These are phyloP conservation scores for Apis florea DNA, from an alignment of 1,140 invertebrate genomes.

Conservation along the genomic window DNA sequence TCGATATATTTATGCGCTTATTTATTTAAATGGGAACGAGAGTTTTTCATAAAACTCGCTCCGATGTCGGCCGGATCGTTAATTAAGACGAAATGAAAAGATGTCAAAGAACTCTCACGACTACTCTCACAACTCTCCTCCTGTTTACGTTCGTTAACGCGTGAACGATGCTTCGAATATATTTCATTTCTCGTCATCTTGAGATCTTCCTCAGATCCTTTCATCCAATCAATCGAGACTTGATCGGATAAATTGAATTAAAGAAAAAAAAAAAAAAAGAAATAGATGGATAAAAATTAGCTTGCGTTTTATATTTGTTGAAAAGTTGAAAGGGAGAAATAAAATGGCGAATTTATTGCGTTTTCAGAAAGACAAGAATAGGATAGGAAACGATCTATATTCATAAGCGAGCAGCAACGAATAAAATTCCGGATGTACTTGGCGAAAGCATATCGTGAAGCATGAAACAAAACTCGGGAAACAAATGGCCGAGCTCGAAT, in stretches of 20 bases:
- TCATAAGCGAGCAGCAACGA: neutral
- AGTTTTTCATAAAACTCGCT: neutral
- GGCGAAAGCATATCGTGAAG: neutral
- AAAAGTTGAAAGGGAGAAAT: neutral
- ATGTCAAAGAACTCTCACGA: neutral
- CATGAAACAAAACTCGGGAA: neutral
- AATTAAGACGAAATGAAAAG: neutral
- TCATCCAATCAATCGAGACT: neutral
- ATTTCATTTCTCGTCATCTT: neutral
- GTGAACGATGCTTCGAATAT: neutral
- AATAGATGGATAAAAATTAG: too few relatives aligned
- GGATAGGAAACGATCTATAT: neutral
- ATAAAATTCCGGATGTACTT: neutral
- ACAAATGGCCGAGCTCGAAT: neutral
- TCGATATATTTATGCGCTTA: neutral
- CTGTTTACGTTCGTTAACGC: neutral
- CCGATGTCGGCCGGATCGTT: neutral
- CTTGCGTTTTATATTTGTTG: constrained; percentile 17
- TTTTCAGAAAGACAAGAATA: neutral
- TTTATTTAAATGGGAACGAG: neutral
- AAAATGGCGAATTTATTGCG: neutral
- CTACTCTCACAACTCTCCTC: too few relatives aligned
- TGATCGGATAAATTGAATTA: neutral
- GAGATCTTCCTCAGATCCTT: too few relatives aligned
- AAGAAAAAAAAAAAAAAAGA: neutral